Evolutionary conservation across 2,797 vertebrate species (phyloP).

Genomic region (Dipus sagitta): DNA sequence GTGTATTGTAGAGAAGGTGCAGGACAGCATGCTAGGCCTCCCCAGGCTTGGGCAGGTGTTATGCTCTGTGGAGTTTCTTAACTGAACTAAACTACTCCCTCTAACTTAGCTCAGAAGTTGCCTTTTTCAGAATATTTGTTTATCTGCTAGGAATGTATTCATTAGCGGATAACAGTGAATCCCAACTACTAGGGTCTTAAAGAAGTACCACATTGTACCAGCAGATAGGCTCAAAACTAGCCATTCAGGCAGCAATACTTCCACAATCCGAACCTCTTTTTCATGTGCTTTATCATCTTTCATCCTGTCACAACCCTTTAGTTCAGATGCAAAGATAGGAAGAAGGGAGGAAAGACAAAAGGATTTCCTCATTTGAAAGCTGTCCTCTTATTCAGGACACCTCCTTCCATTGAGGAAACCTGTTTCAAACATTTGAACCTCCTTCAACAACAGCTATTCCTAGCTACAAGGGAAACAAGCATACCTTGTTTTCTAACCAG

Average conservation of each 20-base stretch:
- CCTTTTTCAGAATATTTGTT: constrained; percentile 8
- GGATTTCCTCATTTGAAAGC: neutral
- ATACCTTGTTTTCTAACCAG: constrained; percentile 40
- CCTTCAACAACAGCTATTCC: neutral
- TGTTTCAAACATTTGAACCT: neutral
- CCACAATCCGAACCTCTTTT: neutral
- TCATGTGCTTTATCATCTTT: neutral
- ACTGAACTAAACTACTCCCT: neutral
- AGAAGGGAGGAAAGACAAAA: neutral
- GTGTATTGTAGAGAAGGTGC: neutral
- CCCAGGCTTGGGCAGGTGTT: neutral
- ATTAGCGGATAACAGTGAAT: constrained; percentile 41
- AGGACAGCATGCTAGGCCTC: neutral
- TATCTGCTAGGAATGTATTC: constrained; percentile 12
- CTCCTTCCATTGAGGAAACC: constrained; percentile 10
- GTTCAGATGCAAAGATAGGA: constrained; percentile 2
- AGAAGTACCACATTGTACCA: neutral
- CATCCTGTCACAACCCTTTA: neutral
- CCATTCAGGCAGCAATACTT: neutral
- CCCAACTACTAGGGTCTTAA: constrained; percentile 3
- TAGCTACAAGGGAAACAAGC: constrained; percentile 5
- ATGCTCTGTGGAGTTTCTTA: neutral
- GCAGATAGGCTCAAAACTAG: neutral
- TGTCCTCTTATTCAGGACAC: constrained; percentile 27
- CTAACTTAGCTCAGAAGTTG: neutral